Evolutionary conservation across 2,888 invertebrate genomes (phyloP).

Genomic region (Onthophagus sagittarius): DNA sequence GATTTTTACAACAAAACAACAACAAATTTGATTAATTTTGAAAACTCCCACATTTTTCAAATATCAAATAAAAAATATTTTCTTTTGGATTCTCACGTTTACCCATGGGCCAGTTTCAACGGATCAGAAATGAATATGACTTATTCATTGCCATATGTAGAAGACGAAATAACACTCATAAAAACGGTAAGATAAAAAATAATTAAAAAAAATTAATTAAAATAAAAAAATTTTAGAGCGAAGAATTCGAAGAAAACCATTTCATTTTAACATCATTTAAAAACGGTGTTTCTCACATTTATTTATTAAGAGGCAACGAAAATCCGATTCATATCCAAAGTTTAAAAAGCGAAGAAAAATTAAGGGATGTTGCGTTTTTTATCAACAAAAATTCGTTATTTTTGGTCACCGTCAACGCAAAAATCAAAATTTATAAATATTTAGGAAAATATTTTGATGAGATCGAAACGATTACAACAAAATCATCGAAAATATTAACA

Average conservation of each 20-base stretch:
- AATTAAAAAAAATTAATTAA: not conserved
- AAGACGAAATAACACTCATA: constrained; percentile 6
- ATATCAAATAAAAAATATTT: constrained; percentile 28
- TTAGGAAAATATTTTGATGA: constrained; percentile 39
- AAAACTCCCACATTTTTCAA: constrained; percentile 19
- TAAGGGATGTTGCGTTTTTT: constrained; percentile 36
- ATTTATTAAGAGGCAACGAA: constrained; percentile 18
- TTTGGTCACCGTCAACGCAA: constrained; percentile 32
- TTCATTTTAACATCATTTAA: constrained; percentile 21
- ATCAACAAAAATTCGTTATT: constrained; percentile 31
- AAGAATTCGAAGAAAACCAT: constrained; percentile 19
- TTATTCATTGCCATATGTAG: not conserved
- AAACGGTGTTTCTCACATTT: constrained; percentile 23
- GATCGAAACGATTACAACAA: constrained; percentile 30
- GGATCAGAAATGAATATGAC: not conserved
- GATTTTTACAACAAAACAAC: constrained; percentile 3
- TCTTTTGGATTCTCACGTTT: constrained; percentile 24
- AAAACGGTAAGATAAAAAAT: constrained; percentile 10
- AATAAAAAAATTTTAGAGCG: constrained; percentile 18
- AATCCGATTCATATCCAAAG: constrained; percentile 20
- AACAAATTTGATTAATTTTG: not conserved
- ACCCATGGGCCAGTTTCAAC: constrained; percentile 8
- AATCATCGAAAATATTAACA: constrained; percentile 27
- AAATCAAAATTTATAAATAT: constrained; percentile 39
- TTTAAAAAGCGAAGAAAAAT: constrained; percentile 12